Percentiles rank a stretch among this genome's conserved stretches.
Conservation (phyloP, 2,888 invertebrate genomes). For the Morpho achilles region DNA sequence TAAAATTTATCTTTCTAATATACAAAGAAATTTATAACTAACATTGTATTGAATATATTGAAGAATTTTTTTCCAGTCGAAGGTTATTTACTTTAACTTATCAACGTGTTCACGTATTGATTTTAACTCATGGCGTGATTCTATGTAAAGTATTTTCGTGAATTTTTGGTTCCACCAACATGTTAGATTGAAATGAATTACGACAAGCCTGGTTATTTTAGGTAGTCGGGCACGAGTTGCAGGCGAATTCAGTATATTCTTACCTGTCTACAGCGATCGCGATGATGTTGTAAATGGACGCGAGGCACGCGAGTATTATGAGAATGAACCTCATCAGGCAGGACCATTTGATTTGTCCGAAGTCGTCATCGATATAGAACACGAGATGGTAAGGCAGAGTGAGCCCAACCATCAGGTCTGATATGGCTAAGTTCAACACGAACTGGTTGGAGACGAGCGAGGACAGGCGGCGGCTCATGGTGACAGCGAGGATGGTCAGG, state of each 20-base stretch:
- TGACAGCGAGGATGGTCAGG: constrained; percentile 86
- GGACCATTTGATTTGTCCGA: constrained; percentile 80
- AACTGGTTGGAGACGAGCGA: constrained; percentile 87
- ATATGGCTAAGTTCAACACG: constrained; percentile 87
- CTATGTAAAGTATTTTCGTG: constrained; percentile 2
- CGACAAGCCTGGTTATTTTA: not conserved
- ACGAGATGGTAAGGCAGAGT: constrained; percentile 88
- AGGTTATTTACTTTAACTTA: no score
- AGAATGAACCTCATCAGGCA: constrained; percentile 87
- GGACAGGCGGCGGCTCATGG: constrained; percentile 83
- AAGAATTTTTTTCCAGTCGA: no score
- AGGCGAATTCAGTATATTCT: constrained; percentile 28
- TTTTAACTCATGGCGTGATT: constrained; percentile 3
- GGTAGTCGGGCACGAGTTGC: not conserved
- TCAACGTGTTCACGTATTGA: not conserved
- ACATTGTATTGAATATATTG: no score
- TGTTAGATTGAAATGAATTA: not conserved
- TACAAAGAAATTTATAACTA: no score
- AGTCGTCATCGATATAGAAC: constrained; percentile 82
- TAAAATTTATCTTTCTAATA: no score
- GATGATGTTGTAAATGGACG: constrained; percentile 88
- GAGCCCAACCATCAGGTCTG: constrained; percentile 88
- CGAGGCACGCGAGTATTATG: constrained; percentile 86
- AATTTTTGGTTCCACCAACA: not conserved
- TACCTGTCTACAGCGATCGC: constrained; percentile 87